Evolutionary conservation across 2,797 vertebrate species (phyloP).

Genomic region (Oryzias sinensis): DNA sequence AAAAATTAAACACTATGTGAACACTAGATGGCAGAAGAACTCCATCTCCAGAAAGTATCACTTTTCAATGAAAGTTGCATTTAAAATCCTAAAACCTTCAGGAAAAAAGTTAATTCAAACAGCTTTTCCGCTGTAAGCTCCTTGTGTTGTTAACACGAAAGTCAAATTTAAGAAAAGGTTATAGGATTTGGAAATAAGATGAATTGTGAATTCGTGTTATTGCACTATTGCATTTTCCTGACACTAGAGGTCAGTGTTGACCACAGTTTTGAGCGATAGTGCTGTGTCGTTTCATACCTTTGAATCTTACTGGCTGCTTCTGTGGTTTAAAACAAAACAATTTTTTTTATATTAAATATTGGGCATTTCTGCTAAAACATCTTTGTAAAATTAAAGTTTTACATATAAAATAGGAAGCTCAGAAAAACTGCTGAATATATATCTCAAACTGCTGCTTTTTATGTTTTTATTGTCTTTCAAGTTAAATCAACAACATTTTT

Average conservation of each 20-base stretch:
- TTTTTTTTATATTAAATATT: no score
- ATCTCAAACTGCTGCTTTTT: slow-evolving; percentile 11
- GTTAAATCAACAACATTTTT: neutral
- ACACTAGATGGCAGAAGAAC: slow-evolving; percentile 47
- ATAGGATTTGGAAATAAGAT: no score
- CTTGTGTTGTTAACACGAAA: neutral
- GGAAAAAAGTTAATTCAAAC: no score
- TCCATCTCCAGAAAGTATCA: neutral
- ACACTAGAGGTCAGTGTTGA: slow-evolving; percentile 55
- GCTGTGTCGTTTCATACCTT: neutral
- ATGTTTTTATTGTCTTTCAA: slow-evolving; percentile 29
- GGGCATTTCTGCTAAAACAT: slow-evolving; percentile 18
- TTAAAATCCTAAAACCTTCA: no score
- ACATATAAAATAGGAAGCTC: neutral
- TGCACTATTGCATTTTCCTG: no score
- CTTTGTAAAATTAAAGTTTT: slow-evolving; percentile 19
- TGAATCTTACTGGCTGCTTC: slow-evolving; percentile 52
- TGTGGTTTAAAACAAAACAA: slow-evolving; percentile 68
- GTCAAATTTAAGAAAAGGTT: neutral
- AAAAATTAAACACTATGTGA: no score
- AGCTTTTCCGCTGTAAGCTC: no score
- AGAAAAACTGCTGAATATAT: slow-evolving; percentile 10
- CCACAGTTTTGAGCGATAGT: slow-evolving; percentile 21
- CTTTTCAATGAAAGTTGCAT: neutral
- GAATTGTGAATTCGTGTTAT: no score